Percentiles rank a stretch among this genome's conserved stretches.
These are phyloP conservation scores for Solea senegalensis DNA, from an alignment of 2,113 vertebrate species.

Conservation along the genomic window DNA sequence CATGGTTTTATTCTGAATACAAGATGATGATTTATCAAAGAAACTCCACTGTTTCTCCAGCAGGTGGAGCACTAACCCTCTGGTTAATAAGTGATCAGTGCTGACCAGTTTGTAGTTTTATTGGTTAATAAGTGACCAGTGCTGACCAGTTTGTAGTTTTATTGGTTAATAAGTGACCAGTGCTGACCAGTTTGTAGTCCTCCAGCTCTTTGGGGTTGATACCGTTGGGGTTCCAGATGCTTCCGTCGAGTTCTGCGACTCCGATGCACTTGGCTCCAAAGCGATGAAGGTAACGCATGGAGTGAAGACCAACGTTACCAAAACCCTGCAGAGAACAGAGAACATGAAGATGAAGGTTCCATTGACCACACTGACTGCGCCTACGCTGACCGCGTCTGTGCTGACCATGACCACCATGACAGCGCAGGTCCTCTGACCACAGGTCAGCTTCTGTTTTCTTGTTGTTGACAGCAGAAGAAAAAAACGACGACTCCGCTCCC, in stretches of 20 bases:
- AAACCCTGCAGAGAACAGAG: constrained; percentile 78
- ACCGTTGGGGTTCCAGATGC: constrained; percentile 93
- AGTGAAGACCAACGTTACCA: constrained; percentile 96
- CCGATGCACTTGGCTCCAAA: constrained; percentile 93
- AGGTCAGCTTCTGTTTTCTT: too few species aligned
- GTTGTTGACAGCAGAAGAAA: too few species aligned
- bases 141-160: neutral
- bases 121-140: neutral
- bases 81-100: too few species aligned
- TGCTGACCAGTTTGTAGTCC: constrained; percentile 49
- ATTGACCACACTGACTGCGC: too few species aligned
- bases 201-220: constrained; percentile 96
- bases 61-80: neutral
- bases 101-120: too few species aligned
- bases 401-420: too few species aligned
- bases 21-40: neutral
- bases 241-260: constrained; percentile 91
- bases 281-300: constrained; percentile 96
- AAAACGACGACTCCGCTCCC: too few species aligned
- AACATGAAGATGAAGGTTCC: neutral
- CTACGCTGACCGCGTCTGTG: too few species aligned
- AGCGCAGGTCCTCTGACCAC: too few species aligned
- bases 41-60: neutral
- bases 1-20: too few species aligned
- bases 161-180: neutral